These are phyloP conservation scores for Sinopyrophorus schimmeli DNA, from an alignment of 2,888 invertebrate species.

Conservation along the genomic window DNA sequence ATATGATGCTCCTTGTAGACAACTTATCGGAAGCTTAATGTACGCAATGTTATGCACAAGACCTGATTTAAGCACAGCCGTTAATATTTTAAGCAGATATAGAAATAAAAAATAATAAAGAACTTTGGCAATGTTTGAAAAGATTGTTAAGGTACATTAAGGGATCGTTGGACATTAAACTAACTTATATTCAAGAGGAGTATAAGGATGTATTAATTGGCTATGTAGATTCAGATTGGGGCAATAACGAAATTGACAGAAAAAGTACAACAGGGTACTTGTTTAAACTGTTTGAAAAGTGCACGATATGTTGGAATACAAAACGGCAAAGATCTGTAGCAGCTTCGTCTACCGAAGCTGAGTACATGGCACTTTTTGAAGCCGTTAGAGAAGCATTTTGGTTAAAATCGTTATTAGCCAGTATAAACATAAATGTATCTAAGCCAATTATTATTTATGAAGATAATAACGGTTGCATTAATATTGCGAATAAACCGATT, in stretches of 20 bases:
- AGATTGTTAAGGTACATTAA: slow-evolving; percentile 40
- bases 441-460: slow-evolving; percentile 39
- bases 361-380: slow-evolving; percentile 37
- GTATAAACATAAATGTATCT: slow-evolving; percentile 35
- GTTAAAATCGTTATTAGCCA: slow-evolving; percentile 40
- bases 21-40: too few relatives aligned
- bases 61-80: too few relatives aligned
- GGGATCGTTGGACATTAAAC: slow-evolving; percentile 39
- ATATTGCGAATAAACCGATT: slow-evolving; percentile 41
- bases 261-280: slow-evolving; percentile 36
- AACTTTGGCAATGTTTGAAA: too few relatives aligned
- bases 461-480: slow-evolving; percentile 46
- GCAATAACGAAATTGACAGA: slow-evolving; percentile 29
- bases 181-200: slow-evolving; percentile 34
- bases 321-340: slow-evolving; percentile 37
- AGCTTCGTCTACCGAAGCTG: slow-evolving; percentile 30
- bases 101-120: too few relatives aligned
- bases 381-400: slow-evolving; percentile 43
- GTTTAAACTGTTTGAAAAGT: slow-evolving; percentile 21
- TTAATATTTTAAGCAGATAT: too few relatives aligned
- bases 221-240: slow-evolving; percentile 43
- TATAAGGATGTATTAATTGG: slow-evolving; percentile 36
- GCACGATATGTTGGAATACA: slow-evolving; percentile 36
- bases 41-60: too few relatives aligned
- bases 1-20: too few relatives aligned